Evolutionary conservation across 1,140 invertebrate genomes (phyloP).

Genomic region (Drosophila murphyi): DNA sequence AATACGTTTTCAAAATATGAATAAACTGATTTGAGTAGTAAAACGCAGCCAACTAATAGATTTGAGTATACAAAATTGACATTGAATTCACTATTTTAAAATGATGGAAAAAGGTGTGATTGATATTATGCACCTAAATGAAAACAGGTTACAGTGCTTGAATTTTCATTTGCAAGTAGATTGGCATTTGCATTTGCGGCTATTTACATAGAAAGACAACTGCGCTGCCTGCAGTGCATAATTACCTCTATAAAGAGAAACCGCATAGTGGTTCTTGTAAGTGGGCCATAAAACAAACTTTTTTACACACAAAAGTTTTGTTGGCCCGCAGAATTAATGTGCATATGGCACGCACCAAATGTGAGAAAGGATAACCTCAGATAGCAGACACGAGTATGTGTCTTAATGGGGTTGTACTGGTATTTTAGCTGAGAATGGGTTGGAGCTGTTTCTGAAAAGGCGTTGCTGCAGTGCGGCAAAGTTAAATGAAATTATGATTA

Average conservation of each 20-base stretch:
- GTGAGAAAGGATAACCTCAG: constrained; percentile 23
- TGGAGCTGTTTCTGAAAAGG: constrained; percentile 26
- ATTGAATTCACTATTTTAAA: too few relatives aligned
- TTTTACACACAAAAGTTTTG: constrained; percentile 64
- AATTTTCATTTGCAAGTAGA: constrained; percentile 20
- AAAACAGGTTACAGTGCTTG: constrained; percentile 4
- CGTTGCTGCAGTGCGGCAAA: constrained; percentile 77
- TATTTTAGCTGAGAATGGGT: background rate
- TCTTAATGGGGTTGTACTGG: background rate
- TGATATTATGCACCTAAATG: constrained; percentile 7
- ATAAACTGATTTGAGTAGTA: too few relatives aligned
- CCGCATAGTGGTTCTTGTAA: constrained; percentile 62
- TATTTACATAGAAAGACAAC: constrained; percentile 60
- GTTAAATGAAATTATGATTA: constrained; percentile 78
- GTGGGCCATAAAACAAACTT: constrained; percentile 75
- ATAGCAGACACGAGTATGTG: background rate
- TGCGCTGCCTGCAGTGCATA: constrained; percentile 64
- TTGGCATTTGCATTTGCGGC: constrained; percentile 23
- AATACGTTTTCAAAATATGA: too few relatives aligned
- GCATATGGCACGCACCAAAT: constrained; percentile 73
- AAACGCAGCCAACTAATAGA: too few relatives aligned
- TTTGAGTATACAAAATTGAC: too few relatives aligned
- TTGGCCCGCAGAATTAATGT: constrained; percentile 69
- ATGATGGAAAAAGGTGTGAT: too few relatives aligned
- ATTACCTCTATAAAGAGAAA: constrained; percentile 62